phyloP scores from a whole-genome alignment of 2,797 vertebrate genomes.

The Telmatherina bonti region DNA sequence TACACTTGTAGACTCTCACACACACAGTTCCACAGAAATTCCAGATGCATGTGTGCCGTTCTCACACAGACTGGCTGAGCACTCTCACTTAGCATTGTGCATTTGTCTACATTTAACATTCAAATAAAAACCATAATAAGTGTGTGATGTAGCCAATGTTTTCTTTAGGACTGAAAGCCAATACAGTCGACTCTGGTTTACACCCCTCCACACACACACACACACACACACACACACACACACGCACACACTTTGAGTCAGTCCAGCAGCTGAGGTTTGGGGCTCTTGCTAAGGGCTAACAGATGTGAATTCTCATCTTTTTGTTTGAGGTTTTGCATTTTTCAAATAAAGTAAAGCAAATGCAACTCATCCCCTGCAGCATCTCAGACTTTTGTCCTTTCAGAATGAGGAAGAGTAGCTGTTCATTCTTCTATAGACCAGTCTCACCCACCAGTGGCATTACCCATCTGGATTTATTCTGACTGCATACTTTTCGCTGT shows the following conservation, averaged over 20 bases:
- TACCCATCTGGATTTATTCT: neutral
- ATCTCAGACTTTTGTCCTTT: slow-evolving; percentile 7
- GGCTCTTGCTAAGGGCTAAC: slow-evolving; percentile 53
- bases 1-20: too few relatives aligned
- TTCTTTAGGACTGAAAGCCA: slow-evolving; percentile 13
- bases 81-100: neutral
- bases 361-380: slow-evolving; percentile 32
- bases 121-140: slow-evolving; percentile 52
- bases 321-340: slow-evolving; percentile 41
- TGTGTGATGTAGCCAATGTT: slow-evolving; percentile 24
- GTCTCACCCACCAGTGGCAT: neutral
- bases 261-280: slow-evolving; percentile 49
- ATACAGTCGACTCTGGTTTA: neutral
- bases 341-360: slow-evolving; percentile 1
- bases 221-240: too few relatives aligned
- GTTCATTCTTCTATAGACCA: neutral
- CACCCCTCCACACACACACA: too few relatives aligned
- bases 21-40: too few relatives aligned
- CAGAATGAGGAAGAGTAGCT: slow-evolving; percentile 10
- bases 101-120: slow-evolving; percentile 62
- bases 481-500: neutral
- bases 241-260: too few relatives aligned
- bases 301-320: slow-evolving; percentile 52
- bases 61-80: neutral
- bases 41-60: neutral